Percentiles rank a stretch among this genome's conserved stretches.
phyloP scores from a whole-genome alignment of 2,888 invertebrate genomes.

The Aspidiotus rigidus region DNA sequence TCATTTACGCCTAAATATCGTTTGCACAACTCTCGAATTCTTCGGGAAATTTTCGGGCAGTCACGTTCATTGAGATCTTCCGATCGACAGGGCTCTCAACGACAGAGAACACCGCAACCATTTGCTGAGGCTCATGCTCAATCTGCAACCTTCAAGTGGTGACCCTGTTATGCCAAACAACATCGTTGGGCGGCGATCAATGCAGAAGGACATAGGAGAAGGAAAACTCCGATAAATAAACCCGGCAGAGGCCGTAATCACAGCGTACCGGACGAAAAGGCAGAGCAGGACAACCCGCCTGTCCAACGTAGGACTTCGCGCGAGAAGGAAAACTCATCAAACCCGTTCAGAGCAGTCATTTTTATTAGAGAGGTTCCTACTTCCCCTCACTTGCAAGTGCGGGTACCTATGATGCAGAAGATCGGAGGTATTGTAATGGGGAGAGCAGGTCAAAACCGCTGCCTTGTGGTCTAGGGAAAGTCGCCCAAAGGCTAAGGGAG shows the following conservation, averaged over 20 bases:
- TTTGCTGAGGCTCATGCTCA: not conserved
- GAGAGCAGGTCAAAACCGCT: constrained; percentile 1
- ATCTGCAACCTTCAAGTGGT: not conserved
- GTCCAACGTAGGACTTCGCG: too few relatives aligned
- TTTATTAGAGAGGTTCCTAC: too few relatives aligned
- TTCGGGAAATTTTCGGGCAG: too few relatives aligned
- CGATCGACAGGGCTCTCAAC: not conserved
- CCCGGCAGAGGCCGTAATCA: not conserved
- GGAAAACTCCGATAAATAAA: not conserved
- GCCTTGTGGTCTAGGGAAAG: not conserved
- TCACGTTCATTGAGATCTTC: too few relatives aligned
- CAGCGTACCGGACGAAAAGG: too few relatives aligned
- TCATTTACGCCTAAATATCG: too few relatives aligned
- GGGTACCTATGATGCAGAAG: constrained; percentile 1
- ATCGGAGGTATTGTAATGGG: not conserved
- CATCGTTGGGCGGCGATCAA: not conserved
- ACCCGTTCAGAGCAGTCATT: too few relatives aligned
- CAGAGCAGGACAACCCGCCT: not conserved
- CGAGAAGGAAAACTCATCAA: too few relatives aligned
- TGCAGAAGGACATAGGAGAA: not conserved
- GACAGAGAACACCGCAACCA: not conserved
- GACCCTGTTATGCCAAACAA: not conserved
- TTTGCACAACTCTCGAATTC: too few relatives aligned
- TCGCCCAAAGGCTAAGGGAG: not conserved
- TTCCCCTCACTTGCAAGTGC: too few relatives aligned